Evolutionary conservation across 2,113 vertebrate species (phyloP).

Genomic region (Xenopus laevis): DNA sequence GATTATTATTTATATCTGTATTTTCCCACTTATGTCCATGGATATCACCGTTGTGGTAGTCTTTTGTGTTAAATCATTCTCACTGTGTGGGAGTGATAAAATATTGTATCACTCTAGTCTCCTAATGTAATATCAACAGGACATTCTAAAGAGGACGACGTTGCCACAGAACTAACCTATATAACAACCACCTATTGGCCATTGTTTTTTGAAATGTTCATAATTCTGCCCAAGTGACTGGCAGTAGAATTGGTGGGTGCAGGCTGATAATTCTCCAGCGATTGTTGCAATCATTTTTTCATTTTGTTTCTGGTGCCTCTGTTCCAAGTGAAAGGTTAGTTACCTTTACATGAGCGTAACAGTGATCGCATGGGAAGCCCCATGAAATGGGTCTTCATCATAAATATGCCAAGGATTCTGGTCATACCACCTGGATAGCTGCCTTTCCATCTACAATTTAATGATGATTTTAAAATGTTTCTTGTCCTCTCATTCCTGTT

Average conservation of each 20-base stretch:
- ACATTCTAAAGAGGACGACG: conserved; percentile 24
- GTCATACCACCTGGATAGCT: conserved; percentile 52
- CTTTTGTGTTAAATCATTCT: background rate
- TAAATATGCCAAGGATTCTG: conserved; percentile 45
- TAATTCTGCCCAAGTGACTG: conserved; percentile 33
- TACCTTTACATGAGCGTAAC: conserved; percentile 19
- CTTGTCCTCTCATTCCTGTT: conserved; percentile 56
- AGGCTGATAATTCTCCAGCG: conserved; percentile 28
- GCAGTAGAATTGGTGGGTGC: conserved; percentile 41
- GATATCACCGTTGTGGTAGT: background rate
- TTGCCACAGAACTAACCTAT: background rate
- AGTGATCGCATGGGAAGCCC: conserved; percentile 3
- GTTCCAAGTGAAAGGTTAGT: conserved; percentile 38
- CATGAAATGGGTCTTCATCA: conserved; percentile 21
- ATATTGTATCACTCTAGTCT: background rate
- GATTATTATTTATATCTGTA: no score
- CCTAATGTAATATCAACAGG: conserved; percentile 4
- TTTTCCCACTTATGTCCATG: no score
- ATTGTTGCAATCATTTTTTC: conserved; percentile 42
- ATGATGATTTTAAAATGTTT: conserved; percentile 61
- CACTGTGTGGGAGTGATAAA: background rate
- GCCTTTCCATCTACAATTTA: conserved; percentile 49
- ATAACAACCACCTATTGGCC: conserved; percentile 23
- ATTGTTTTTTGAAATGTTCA: conserved; percentile 34
- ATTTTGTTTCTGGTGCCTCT: conserved; percentile 31